These are phyloP conservation scores for Anguilla marmorata DNA, from an alignment of 2,797 vertebrate genomes.

Conservation along the genomic window DNA sequence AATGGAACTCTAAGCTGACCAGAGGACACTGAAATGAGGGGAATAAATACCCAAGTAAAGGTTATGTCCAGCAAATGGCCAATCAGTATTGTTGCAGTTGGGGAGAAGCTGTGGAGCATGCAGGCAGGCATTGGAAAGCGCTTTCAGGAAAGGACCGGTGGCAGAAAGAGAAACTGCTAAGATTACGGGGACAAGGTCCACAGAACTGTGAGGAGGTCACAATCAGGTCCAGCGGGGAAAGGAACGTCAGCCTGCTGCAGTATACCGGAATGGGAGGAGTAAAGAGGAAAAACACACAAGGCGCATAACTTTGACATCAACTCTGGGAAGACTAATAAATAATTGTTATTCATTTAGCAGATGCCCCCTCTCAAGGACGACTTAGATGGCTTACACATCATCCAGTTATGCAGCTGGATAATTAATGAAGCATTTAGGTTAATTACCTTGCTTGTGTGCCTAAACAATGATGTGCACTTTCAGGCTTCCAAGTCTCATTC, in stretches of 20 bases:
- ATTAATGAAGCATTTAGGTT: background rate
- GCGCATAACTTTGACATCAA: background rate
- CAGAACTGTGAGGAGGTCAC: background rate
- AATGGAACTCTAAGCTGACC: background rate
- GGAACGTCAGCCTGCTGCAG: background rate
- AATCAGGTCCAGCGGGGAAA: background rate
- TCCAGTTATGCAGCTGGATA: background rate
- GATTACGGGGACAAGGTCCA: background rate
- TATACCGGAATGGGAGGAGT: background rate
- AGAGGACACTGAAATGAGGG: background rate
- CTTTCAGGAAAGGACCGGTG: background rate
- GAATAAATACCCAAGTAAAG: background rate
- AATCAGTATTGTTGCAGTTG: background rate
- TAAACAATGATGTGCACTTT: background rate
- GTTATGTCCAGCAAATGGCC: background rate
- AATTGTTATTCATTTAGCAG: slow-evolving; percentile 2
- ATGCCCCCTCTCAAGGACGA: background rate
- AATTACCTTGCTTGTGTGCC: background rate
- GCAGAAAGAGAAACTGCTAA: background rate
- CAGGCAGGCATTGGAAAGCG: background rate
- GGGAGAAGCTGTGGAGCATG: background rate
- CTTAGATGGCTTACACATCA: background rate
- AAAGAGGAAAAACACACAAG: background rate
- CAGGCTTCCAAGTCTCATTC: background rate
- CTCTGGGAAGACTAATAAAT: background rate